Conservation (phyloP, 2,797 vertebrate genomes). For the Premnoplex brunnescens region DNA sequence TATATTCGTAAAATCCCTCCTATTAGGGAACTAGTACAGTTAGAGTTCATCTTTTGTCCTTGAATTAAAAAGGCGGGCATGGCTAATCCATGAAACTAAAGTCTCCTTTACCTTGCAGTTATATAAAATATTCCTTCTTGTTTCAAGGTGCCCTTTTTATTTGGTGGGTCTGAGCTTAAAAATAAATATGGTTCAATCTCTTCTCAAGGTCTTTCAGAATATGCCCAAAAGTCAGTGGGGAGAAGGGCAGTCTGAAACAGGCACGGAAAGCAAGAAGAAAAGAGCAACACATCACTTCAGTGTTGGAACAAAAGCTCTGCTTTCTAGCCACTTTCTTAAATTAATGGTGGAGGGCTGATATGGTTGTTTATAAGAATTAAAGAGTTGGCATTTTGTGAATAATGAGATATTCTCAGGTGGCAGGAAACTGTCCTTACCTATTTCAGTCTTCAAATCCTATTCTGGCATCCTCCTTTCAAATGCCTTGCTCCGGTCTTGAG, state of each 20-base stretch:
- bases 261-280: not conserved
- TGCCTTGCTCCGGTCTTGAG: not conserved
- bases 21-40: not conserved
- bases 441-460: not conserved
- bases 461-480: not conserved
- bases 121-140: not conserved
- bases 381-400: not conserved
- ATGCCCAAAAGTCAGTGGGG: not conserved
- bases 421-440: not conserved
- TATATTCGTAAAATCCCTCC: slow-evolving; percentile 4
- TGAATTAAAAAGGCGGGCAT: slow-evolving; percentile 25
- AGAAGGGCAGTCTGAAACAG: not conserved
- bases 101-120: slow-evolving; percentile 24
- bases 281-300: not conserved
- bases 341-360: not conserved
- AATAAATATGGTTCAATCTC: not conserved
- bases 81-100: slow-evolving; percentile 6
- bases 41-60: slow-evolving; percentile 40
- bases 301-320: not conserved
- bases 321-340: not conserved
- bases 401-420: not conserved
- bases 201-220: slow-evolving; percentile 12
- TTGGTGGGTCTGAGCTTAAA: not conserved
- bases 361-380: slow-evolving; percentile 9
- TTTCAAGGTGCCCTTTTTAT: slow-evolving; percentile 28